Conservation (phyloP, 2,797 vertebrate genomes). For the Ammospiza maritima region DNA sequence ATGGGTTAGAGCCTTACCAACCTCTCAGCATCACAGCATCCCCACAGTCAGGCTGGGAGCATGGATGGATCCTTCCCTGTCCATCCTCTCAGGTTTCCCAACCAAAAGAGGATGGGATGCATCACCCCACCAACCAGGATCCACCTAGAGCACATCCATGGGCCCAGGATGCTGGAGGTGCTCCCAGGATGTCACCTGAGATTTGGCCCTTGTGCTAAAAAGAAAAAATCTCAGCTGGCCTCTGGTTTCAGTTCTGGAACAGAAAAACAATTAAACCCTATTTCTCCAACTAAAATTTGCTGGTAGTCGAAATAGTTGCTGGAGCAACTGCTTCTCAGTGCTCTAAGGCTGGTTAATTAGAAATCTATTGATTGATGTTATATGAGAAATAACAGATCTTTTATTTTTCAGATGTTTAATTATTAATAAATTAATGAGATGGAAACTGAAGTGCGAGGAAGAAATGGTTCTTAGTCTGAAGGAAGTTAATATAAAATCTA, state of each 20-base stretch:
- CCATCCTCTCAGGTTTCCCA: not conserved
- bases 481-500: slow-evolving; percentile 62
- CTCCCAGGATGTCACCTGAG: not conserved
- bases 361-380: slow-evolving; percentile 1
- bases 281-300: not conserved
- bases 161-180: not conserved
- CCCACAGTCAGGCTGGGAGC: not conserved
- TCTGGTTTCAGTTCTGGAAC: not conserved
- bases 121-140: not conserved
- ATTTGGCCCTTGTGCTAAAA: not conserved
- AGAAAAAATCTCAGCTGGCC: not conserved
- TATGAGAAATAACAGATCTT: slow-evolving; percentile 33
- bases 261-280: not conserved
- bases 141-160: not conserved
- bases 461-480: slow-evolving; percentile 34
- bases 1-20: not conserved
- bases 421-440: slow-evolving; percentile 70
- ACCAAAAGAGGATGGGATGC: not conserved
- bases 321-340: not conserved
- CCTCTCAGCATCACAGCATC: not conserved
- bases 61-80: rapidly evolving
- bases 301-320: not conserved
- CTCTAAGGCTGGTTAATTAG: slow-evolving; percentile 49
- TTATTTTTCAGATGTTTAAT: slow-evolving; percentile 61
- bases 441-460: slow-evolving; percentile 36